Evolutionary conservation across 2,797 vertebrate species (phyloP), one percentile per base, ranked within the genome.

Genomic region (Danio albolineatus): DNA sequence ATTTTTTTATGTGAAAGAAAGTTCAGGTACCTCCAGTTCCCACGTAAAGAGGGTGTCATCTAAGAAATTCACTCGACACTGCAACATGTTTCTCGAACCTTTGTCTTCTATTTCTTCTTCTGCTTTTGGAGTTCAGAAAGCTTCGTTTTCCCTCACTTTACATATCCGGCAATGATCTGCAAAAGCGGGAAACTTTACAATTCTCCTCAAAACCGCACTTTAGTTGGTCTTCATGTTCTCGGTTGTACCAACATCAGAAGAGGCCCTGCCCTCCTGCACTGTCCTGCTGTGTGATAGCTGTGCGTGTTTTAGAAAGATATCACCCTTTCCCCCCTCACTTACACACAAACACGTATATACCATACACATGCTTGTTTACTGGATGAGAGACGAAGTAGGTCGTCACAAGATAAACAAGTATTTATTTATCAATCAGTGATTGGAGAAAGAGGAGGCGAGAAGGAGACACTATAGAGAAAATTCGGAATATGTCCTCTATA

Each of bases 11-110:
- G 19, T 36, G 5, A 49, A 49, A 48, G 8, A 17, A 60, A 21
- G 43, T 43, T 41, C 16, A 49, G 5, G 5, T 93, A 99, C 97
- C 89, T 98, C 96, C 59, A 99, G 85, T 2, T 96, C 91, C 84
- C 97, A 97, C 88, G 97, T 95, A 81, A 96, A 98, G 82, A 92
- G 84, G 78, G 95, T 90, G 85, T 96, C 95, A 73, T 99, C 98
- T 92, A 99, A 90, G 86, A 99, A 89, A 69, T 92, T 93, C 8
- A 99, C 93, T 91, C 95, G 96, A 90, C 96, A 98, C 82, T 94
- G 93, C 95, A 99, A 96, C 67, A 80, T 81, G 46, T 69, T 28
- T 59, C 8, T 49, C 16, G 51, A 19, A 8, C n/a, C 49, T n/a
- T 39, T n/a, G 41, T 57, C 69, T 56, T 57, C n/a, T 71, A 16